Evolutionary conservation across 2,888 invertebrate genomes (phyloP).

Genomic region (Galeopsomyia nigrocyanea): DNA sequence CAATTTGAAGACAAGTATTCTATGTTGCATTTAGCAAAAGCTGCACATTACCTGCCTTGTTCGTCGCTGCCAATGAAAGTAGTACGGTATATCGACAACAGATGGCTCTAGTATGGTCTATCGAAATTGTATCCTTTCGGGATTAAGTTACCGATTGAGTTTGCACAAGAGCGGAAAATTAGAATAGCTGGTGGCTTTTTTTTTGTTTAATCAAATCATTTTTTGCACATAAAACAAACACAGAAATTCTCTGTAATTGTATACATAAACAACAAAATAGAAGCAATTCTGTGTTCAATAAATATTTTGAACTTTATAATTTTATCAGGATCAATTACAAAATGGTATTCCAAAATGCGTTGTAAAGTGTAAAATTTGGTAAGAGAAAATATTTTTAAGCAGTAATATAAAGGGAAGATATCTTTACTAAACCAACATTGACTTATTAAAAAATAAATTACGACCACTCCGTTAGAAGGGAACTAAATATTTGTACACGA

Average conservation of each 20-base stretch:
- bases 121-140: background rate
- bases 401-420: background rate
- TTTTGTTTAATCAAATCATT: background rate
- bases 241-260: too few relatives aligned
- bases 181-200: background rate
- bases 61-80: background rate
- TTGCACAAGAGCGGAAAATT: constrained; percentile 2
- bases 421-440: background rate
- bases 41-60: too few relatives aligned
- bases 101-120: constrained; percentile 31
- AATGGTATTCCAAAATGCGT: too few relatives aligned
- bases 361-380: too few relatives aligned
- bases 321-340: too few relatives aligned
- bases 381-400: too few relatives aligned
- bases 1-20: background rate
- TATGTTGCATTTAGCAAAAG: too few relatives aligned
- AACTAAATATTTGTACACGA: constrained; percentile 41
- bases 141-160: constrained; percentile 27
- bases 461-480: too few relatives aligned
- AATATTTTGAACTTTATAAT: too few relatives aligned
- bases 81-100: background rate
- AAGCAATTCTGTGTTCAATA: too few relatives aligned
- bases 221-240: too few relatives aligned
- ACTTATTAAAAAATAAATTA: constrained; percentile 11
- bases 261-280: too few relatives aligned